phyloP scores from a whole-genome alignment of 2,888 invertebrate species.

The Sarcophaga caerulescens region DNA sequence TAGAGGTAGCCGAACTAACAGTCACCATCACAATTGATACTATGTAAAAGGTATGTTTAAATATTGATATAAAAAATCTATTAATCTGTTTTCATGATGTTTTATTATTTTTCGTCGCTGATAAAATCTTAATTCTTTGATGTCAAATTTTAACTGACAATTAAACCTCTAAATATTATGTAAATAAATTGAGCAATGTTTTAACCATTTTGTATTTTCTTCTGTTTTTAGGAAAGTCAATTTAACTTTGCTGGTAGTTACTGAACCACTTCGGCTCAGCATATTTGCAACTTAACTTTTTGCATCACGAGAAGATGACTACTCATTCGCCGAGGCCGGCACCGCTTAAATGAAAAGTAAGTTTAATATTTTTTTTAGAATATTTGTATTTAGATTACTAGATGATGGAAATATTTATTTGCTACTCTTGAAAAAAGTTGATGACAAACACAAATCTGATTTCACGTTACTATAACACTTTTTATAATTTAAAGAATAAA shows the following conservation, averaged over 20 bases:
- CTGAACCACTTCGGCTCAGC: neutral
- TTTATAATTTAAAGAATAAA: neutral
- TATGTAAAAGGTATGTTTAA: neutral
- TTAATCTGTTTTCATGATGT: conserved; percentile 69
- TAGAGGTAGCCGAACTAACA: no score
- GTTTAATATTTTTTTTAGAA: conserved; percentile 3
- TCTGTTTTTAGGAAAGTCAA: neutral
- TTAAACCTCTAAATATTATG: neutral
- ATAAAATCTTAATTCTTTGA: conserved; percentile 67
- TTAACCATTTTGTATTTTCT: neutral
- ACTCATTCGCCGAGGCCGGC: no score
- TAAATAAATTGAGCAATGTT: neutral
- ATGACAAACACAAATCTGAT: conserved; percentile 70
- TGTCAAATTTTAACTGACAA: conserved; percentile 68
- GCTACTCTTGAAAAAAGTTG: conserved; percentile 74
- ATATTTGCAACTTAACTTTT: no score
- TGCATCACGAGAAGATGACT: no score
- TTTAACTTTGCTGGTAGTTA: neutral
- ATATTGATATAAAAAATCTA: neutral
- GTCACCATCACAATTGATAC: no score
- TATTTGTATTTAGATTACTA: conserved; percentile 8
- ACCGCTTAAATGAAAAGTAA: neutral
- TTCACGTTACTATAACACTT: neutral
- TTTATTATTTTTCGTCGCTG: conserved; percentile 77
- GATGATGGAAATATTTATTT: conserved; percentile 72